Evolutionary conservation across 2,888 invertebrate species (phyloP), one percentile per base, ranked within the genome.

Genomic region (Mimumesa dahlbomi): DNA sequence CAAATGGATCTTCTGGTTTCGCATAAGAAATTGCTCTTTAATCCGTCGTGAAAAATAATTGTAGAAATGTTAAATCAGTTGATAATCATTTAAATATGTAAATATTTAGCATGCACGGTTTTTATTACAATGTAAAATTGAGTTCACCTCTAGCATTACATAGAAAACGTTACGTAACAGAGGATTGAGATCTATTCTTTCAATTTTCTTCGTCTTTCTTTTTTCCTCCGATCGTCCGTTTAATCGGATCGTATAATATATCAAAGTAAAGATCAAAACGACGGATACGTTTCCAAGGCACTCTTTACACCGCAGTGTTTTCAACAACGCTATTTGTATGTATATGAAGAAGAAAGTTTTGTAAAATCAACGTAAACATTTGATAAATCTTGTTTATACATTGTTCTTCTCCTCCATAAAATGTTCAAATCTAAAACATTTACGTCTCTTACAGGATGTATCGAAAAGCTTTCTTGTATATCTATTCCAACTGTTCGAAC

Each of bases 111-210:
- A 29, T 9, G 6, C 9, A 2, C 7, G 7, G 29, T 9, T 29
- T 29, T 6, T 29, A 29, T 9, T 29, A 1, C 7, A 29, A 29
- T 9, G 29, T 29, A 29, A 29, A 29, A 29, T 13, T 36, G 36
- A 36, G n/a, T 7, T 36, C n/a, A 5, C n/a, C 36, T 36, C 11
- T 14, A 22, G 40, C 7, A 2, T 31, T 25, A 34, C 25, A 11
- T 53, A 54, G 34, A 43, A 16, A 4, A 16, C n/a, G 36, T 43
- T 46, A 40, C 45, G 14, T 48, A 56, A 31, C 18, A 63, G 46
- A 65, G 54, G 46, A 75, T 42, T 50, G 22, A 70, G 45, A 65
- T n/a, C n/a, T n/a, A n/a, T n/a, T n/a, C n/a, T n/a, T n/a, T 78
- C 65, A 49, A 46, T 42, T 52, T 38, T 18, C 45, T 62, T 49